Percentiles rank a stretch among this genome's conserved stretches.
phyloP scores from a whole-genome alignment of 2,888 invertebrate genomes.

The Oscheius myriophilus region DNA sequence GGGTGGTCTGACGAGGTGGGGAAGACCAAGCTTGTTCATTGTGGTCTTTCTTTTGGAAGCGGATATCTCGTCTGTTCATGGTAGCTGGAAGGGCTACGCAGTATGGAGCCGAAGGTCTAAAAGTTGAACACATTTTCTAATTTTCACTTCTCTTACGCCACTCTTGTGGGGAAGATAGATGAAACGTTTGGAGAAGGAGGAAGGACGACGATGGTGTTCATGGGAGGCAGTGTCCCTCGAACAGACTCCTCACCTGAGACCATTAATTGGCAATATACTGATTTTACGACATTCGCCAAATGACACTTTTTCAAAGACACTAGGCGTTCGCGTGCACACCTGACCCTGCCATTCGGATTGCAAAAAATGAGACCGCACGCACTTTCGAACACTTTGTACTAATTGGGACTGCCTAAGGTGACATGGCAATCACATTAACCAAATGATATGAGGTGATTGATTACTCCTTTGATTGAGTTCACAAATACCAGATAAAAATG shows the following conservation, averaged over 20 bases:
- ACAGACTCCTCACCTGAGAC: conserved; percentile 10
- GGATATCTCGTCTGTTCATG: not conserved
- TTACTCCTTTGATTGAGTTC: too few relatives aligned
- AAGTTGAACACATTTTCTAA: conserved; percentile 4
- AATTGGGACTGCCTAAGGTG: too few relatives aligned
- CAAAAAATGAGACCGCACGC: too few relatives aligned
- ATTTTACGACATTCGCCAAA: too few relatives aligned
- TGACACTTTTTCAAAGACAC: too few relatives aligned
- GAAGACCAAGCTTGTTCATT: not conserved
- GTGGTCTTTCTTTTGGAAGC: conserved; percentile 1
- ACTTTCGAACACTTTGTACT: too few relatives aligned
- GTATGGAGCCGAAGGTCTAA: conserved; percentile 6
- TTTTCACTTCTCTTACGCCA: not conserved
- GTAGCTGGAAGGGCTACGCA: conserved; percentile 19
- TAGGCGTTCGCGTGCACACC: too few relatives aligned
- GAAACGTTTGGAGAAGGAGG: conserved; percentile 6
- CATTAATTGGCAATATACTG: too few relatives aligned
- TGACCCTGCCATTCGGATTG: too few relatives aligned
- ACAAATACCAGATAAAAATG: too few relatives aligned
- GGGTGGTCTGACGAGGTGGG: conserved; percentile 3
- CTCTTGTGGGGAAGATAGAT: conserved; percentile 7
- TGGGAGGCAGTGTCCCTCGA: not conserved
- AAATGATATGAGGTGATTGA: too few relatives aligned
- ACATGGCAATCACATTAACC: too few relatives aligned
- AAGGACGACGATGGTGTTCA: not conserved